phyloP scores from a whole-genome alignment of 2,888 invertebrate genomes.

The Hanleya hanleyi region DNA sequence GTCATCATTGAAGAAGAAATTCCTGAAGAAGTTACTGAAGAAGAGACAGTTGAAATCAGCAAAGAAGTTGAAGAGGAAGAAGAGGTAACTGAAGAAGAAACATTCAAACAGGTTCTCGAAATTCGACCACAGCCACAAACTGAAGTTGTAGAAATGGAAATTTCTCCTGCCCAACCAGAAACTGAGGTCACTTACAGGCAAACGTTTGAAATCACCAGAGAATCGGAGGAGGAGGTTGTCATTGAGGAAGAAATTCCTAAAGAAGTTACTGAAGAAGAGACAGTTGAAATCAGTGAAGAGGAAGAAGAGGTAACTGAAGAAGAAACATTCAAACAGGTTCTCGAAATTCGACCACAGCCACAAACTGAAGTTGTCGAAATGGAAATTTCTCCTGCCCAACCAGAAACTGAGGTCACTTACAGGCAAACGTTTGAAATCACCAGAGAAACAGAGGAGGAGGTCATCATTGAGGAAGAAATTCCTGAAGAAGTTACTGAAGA shows the following conservation, averaged over 20 bases:
- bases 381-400: slow-evolving; percentile 18
- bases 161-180: slow-evolving; percentile 4
- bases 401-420: slow-evolving; percentile 17
- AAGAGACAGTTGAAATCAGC: slow-evolving; percentile 27
- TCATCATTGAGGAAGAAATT: slow-evolving; percentile 14
- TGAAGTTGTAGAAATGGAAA: slow-evolving; percentile 18
- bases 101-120: slow-evolving; percentile 10
- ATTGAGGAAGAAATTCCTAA: slow-evolving; percentile 34
- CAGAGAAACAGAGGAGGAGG: background rate
- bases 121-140: slow-evolving; percentile 10
- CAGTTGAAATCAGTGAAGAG: slow-evolving; percentile 36
- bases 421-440: slow-evolving; percentile 28
- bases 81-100: slow-evolving; percentile 41
- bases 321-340: slow-evolving; percentile 23
- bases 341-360: slow-evolving; percentile 7
- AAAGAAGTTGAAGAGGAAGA: slow-evolving; percentile 35
- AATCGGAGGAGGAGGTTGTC: slow-evolving; percentile 23
- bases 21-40: slow-evolving; percentile 29
- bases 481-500: slow-evolving; percentile 40
- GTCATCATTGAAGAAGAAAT: slow-evolving; percentile 13
- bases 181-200: slow-evolving; percentile 15
- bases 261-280: slow-evolving; percentile 34
- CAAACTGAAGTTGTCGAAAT: slow-evolving; percentile 24
- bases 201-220: slow-evolving; percentile 14
- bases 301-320: slow-evolving; percentile 8